A percentile compares a stretch with the other conserved stretches of the same genome.
phyloP scores from a whole-genome alignment of 1,140 invertebrate species.

The Apis florea region DNA sequence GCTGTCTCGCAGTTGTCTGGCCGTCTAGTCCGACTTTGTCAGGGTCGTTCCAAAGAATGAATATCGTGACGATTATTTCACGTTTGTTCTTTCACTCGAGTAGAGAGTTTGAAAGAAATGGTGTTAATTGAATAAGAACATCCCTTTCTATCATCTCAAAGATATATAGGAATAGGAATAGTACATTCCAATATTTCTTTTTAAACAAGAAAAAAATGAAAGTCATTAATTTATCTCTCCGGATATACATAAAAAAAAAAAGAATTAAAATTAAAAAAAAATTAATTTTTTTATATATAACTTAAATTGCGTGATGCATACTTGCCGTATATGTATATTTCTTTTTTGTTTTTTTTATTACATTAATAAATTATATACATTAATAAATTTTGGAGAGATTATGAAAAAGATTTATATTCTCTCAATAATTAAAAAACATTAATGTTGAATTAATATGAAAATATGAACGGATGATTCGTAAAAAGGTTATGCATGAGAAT shows the following conservation, averaged over 20 bases:
- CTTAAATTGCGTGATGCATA: neutral
- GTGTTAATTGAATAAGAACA: constrained; percentile 49
- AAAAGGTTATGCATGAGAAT: constrained; percentile 30
- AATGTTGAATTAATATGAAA: constrained; percentile 30
- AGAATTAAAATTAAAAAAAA: neutral
- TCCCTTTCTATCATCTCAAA: neutral
- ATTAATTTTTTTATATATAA: neutral
- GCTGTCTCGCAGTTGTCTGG: constrained; percentile 35
- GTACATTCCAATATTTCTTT: neutral
- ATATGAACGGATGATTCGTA: constrained; percentile 8
- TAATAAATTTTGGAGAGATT: neutral
- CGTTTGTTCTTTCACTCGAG: constrained; percentile 10
- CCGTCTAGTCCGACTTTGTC: constrained; percentile 36
- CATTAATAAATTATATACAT: neutral
- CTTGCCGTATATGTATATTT: too few species aligned
- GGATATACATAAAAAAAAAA: too few species aligned
- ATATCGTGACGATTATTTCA: constrained; percentile 38
- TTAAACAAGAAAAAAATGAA: constrained; percentile 8
- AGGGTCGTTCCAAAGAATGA: constrained; percentile 56
- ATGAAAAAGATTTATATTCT: neutral
- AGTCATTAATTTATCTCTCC: neutral
- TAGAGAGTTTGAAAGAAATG: constrained; percentile 27
- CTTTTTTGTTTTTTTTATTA: neutral
- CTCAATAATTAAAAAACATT: constrained; percentile 25
- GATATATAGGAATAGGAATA: too few species aligned